Percentiles rank a stretch among this genome's conserved stretches.
Conservation (phyloP, 2,888 invertebrate species). For the Anthrax anthrax region DNA sequence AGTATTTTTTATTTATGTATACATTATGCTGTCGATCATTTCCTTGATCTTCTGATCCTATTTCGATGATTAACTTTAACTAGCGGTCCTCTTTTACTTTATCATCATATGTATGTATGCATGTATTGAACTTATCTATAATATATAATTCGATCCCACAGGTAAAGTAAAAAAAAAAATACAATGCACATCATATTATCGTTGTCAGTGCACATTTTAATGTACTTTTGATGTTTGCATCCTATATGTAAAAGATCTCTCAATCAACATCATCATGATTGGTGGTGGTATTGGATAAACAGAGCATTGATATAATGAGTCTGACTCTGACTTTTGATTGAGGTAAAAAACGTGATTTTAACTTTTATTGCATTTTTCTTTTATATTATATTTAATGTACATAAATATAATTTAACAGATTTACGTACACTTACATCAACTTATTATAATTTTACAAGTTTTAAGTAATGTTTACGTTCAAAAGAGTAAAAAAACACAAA, state of each 20-base stretch:
- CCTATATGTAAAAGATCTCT: slow-evolving; percentile 1
- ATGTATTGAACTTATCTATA: background rate
- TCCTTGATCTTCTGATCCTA: slow-evolving; percentile 5
- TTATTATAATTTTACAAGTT: too few relatives aligned
- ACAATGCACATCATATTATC: too few relatives aligned
- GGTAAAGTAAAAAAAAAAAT: too few relatives aligned
- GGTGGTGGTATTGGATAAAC: too few relatives aligned
- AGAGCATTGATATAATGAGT: background rate
- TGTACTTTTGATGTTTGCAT: too few relatives aligned
- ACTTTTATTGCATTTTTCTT: slow-evolving; percentile 5
- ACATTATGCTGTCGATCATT: background rate
- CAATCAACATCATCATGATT: slow-evolving; percentile 1
- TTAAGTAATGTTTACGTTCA: too few relatives aligned
- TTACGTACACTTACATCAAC: too few relatives aligned
- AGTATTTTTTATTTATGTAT: too few relatives aligned
- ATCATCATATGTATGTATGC: background rate
- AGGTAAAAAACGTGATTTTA: slow-evolving; percentile 5
- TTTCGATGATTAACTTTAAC: slow-evolving; percentile 4
- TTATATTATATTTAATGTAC: too few relatives aligned
- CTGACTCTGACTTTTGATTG: background rate
- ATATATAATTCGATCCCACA: background rate
- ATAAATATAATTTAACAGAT: too few relatives aligned
- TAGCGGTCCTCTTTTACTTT: slow-evolving; percentile 1
- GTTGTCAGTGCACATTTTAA: too few relatives aligned
- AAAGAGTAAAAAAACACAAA: too few relatives aligned